These are phyloP conservation scores for Sitta europaea DNA, from an alignment of 2,113 vertebrate genomes.

Conservation along the genomic window DNA sequence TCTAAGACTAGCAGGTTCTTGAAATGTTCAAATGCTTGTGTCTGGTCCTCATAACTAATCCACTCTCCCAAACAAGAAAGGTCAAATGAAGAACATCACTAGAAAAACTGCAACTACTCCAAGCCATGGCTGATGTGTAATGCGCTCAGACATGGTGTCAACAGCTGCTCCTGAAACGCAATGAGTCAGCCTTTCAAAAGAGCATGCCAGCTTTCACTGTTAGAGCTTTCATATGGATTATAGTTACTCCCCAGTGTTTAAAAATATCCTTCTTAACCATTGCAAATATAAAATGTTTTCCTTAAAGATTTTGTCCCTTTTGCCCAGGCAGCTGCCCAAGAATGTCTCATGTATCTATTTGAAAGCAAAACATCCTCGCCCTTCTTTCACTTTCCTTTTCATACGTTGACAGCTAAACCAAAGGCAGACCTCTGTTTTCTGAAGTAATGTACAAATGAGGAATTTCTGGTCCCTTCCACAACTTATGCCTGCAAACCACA, in stretches of 20 bases:
- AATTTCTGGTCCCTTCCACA: neutral
- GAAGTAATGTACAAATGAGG: neutral
- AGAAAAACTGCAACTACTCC: constrained; percentile 15
- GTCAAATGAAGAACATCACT: constrained; percentile 57
- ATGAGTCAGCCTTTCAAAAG: constrained; percentile 42
- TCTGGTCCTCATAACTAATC: constrained; percentile 45
- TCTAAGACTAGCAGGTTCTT: constrained; percentile 33
- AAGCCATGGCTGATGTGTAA: constrained; percentile 30
- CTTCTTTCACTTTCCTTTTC: neutral
- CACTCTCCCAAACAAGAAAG: constrained; percentile 44
- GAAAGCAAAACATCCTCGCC: neutral
- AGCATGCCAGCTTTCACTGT: neutral
- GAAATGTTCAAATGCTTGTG: constrained; percentile 39
- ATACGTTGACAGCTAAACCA: neutral
- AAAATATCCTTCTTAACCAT: constrained; percentile 18
- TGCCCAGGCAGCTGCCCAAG: neutral
- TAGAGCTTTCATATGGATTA: constrained; percentile 1
- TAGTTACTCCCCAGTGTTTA: constrained; percentile 3
- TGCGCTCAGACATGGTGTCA: constrained; percentile 33
- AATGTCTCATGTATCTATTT: neutral
- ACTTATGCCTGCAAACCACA: neutral
- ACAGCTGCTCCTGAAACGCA: constrained; percentile 26
- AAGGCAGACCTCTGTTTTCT: neutral
- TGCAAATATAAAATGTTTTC: neutral
- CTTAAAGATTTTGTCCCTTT: neutral